Evolutionary conservation across 2,797 vertebrate species (phyloP).

Genomic region (Danionella dracula): DNA sequence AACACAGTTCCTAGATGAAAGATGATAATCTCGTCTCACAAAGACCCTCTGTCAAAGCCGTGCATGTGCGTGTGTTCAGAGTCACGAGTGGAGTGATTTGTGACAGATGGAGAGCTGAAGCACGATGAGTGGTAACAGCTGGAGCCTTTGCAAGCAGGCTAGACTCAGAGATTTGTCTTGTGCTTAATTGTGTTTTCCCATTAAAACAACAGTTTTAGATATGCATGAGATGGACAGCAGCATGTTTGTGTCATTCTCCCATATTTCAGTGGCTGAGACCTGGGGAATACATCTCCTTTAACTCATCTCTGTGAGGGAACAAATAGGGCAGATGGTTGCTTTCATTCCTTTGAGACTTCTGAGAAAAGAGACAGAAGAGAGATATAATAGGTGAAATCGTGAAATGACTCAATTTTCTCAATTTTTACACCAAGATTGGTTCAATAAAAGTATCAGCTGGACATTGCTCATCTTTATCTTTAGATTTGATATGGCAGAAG

Average conservation of each 20-base stretch:
- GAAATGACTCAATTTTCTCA: background rate
- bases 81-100: background rate
- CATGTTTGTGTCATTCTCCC: slow-evolving; percentile 20
- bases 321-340: slow-evolving; percentile 9
- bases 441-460: background rate
- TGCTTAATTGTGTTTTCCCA: background rate
- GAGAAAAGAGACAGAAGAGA: background rate
- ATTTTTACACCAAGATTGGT: background rate
- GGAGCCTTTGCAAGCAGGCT: slow-evolving; percentile 1
- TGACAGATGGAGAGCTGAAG: slow-evolving; percentile 5
- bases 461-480: background rate
- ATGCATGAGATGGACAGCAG: slow-evolving; percentile 4
- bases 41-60: background rate
- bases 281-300: background rate
- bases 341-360: slow-evolving; percentile 6
- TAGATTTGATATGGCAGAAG: slow-evolving; percentile 27
- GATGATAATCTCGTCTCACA: background rate
- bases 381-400: background rate
- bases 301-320: background rate
- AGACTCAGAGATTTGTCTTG: background rate
- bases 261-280: background rate
- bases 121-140: slow-evolving; percentile 3
- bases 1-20: background rate
- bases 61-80: background rate
- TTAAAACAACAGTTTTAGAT: slow-evolving; percentile 11